Evolutionary conservation across 2,113 vertebrate species (phyloP).

Genomic region (Pipra filicauda): DNA sequence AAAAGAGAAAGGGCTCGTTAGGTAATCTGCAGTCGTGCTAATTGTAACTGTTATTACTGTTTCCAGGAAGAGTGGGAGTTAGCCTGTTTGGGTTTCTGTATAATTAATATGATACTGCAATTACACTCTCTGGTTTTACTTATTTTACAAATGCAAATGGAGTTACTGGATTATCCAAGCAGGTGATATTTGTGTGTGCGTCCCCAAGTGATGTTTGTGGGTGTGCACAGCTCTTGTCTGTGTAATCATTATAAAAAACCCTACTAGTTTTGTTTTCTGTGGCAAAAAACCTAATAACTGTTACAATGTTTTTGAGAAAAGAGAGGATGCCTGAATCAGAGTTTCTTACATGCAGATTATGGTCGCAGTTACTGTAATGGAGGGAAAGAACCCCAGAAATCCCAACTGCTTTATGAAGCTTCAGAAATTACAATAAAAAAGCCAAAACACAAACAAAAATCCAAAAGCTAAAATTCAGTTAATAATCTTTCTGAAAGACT

Average conservation of each 20-base stretch:
- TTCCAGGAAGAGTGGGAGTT: constrained; percentile 55
- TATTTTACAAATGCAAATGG: constrained; percentile 34
- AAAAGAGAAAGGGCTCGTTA: constrained; percentile 20
- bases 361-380: neutral
- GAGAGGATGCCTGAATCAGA: neutral
- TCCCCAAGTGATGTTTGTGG: neutral
- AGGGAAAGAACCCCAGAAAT: neutral
- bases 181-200: neutral
- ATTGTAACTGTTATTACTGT: neutral
- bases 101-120: constrained; percentile 67
- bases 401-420: neutral
- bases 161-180: constrained; percentile 10
- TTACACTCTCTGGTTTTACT: constrained; percentile 37
- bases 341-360: neutral
- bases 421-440: neutral
- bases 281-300: neutral
- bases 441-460: neutral
- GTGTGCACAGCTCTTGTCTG: neutral
- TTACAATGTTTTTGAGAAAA: neutral
- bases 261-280: neutral
- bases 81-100: constrained; percentile 62
- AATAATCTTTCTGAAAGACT: neutral
- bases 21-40: constrained; percentile 5
- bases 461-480: neutral
- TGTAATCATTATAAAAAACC: neutral